Base-by-base conservation (phyloP, 2,888 invertebrate genomes). In the Sinopyrophorus schimmeli region DNA sequence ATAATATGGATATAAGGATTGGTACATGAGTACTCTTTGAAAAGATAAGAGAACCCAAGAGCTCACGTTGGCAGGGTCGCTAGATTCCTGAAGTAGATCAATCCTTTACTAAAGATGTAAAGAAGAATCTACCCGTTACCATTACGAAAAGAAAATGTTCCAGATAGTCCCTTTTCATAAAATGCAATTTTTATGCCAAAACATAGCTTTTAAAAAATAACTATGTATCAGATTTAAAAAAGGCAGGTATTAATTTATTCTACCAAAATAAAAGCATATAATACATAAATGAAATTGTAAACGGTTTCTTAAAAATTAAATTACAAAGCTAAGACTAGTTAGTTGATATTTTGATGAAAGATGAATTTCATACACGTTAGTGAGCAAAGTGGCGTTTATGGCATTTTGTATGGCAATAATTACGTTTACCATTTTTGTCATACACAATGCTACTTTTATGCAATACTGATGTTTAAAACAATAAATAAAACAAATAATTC, bases 241-340 rank as follows among this genome's bases (percentile, higher is more conserved):
- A 70, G 67, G 69, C 70, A 68, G 65, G 68, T 69, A 69, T 66
- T 55, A 58, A 64, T 71, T 68, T 68, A 69, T 68, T 69, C 67
- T 69, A 68, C 63, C 62, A 67, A 66, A 69, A 67, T 59, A 67
- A 64, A 64, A 62, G 66, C 65, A 47, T 60, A 60, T 61, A 56
- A 60, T 61, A 61, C 60, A 57, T 26, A 28, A 49, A 60, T 62
- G 61, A 63, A 61, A 57, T 61, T 47, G 56, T 50, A 50, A 48
- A 42, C 38, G 47, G 47, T 43, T 40, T 46, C 46, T 50, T 57
- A 50, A 54, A 52, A 60, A 56, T 54, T 55, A 56, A 54, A 63
- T 65, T 59, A 59, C 56, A 65, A 65, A 65, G 63, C 67, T 68
- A 69, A 66, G 68, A 69, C 69, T 68, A 69, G 69, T 66, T 58